Evolutionary conservation across 2,113 vertebrate species (phyloP).

Genomic region (Sylvilagus bachmani): DNA sequence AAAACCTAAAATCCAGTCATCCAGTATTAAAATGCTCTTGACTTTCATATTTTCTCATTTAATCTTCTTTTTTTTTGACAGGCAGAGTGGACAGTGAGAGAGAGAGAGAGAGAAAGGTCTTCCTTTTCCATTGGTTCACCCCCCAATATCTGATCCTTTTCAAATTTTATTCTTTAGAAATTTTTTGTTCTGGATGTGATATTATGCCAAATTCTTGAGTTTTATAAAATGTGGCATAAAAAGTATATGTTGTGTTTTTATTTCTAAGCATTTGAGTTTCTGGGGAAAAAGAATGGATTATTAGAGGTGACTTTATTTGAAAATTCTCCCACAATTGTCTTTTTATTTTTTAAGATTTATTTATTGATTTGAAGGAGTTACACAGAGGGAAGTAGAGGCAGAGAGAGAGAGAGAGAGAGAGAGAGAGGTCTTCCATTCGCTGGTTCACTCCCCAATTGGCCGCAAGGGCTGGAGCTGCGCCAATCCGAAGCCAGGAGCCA

Average conservation of each 20-base stretch:
- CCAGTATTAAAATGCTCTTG: background rate
- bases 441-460: too few relatives aligned
- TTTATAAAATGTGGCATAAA: background rate
- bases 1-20: background rate
- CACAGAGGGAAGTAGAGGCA: too few relatives aligned
- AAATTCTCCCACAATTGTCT: background rate
- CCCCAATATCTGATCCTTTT: background rate
- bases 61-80: background rate
- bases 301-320: background rate
- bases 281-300: background rate
- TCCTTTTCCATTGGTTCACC: background rate
- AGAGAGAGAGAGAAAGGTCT: background rate
- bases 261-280: background rate
- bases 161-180: conserved; percentile 6
- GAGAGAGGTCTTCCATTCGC: too few relatives aligned
- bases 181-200: conserved; percentile 8
- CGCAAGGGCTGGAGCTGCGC: too few relatives aligned
- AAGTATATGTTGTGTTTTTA: background rate
- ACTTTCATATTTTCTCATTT: background rate
- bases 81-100: too few relatives aligned
- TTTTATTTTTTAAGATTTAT: too few relatives aligned
- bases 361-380: too few relatives aligned
- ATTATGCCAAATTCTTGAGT: background rate
- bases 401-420: too few relatives aligned
- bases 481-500: too few relatives aligned